Conservation (phyloP, 2,888 invertebrate genomes). For the Dendrolimus houi region DNA sequence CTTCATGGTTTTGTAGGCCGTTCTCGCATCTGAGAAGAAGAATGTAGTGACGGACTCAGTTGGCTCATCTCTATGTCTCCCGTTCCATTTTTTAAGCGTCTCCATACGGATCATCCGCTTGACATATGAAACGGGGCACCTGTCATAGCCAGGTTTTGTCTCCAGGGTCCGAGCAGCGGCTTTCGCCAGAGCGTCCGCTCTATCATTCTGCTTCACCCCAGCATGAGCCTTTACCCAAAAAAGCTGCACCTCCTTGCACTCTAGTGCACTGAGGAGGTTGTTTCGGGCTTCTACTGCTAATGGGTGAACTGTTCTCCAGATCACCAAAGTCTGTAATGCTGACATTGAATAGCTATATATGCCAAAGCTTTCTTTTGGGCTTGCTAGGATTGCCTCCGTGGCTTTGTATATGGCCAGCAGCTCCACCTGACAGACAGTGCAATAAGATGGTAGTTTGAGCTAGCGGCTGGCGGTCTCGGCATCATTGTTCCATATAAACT, state of each 20-base stretch:
- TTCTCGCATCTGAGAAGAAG: too few relatives aligned
- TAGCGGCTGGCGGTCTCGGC: too few relatives aligned
- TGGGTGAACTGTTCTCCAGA: not conserved
- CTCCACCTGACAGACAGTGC: too few relatives aligned
- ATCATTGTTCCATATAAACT: too few relatives aligned
- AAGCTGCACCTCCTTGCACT: not conserved
- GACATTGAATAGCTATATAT: not conserved
- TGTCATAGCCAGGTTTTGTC: not conserved
- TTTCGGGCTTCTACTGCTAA: not conserved
- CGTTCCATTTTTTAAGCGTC: not conserved
- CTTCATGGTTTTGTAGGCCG: too few relatives aligned
- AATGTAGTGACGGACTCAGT: not conserved
- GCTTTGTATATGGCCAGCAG: too few relatives aligned
- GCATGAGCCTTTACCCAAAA: not conserved
- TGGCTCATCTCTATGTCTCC: too few relatives aligned
- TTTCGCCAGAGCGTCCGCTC: too few relatives aligned
- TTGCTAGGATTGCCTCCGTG: too few relatives aligned
- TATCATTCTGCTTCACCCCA: not conserved
- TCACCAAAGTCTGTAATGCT: not conserved
- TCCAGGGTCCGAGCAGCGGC: not conserved
- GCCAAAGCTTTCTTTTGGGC: not conserved
- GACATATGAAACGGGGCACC: not conserved
- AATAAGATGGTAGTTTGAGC: too few relatives aligned
- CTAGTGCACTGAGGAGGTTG: not conserved
- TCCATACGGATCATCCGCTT: not conserved